Base-by-base conservation (phyloP, 1,140 invertebrate species). In the Apis cerana region DNA sequence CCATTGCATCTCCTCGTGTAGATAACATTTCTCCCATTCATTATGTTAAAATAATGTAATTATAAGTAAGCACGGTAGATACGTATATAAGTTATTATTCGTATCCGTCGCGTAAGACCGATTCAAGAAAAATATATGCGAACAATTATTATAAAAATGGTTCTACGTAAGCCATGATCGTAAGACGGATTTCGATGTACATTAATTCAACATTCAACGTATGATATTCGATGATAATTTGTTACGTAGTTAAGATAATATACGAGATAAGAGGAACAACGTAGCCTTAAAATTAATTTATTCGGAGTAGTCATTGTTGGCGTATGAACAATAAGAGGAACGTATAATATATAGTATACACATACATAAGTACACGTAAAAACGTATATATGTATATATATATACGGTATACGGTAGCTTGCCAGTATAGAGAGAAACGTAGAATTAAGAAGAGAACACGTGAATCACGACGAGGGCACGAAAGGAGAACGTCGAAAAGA, bases 281-380 rank as follows among this genome's bases (percentile, higher is more conserved):
- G 74, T 87, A 88, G 86, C 86, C 86, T 88, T 88, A 88, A 86
- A 75, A 82, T 43, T 90, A 90, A 90, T 85, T 90, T 91, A 91
- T 91, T 89, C 68, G 62, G 13, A 76, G 75, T 88, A 85, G 79
- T 68, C 27, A 67, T 74, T 71, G 65, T 83, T 78, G 79, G 64
- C 71, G 79, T 77, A 72, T 19, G 72, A 67, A 80, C 64, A 67
- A 75, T 70, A 83, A 77, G 69, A 83, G 67, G 48, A 77, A 77
- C 50, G 54, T 75, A 43, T 43, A 80, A 74, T 58, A 50, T 58
- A 50, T 67, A 52, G 17, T 69, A 78, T 9, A 78, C 33, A 10
- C 23, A 56, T 59, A 76, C 23, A 50, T 48, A 67, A 10, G 23
- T 74, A 68, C 19, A 68, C 67, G 21, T 68, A 43, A 67, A 48